Evolutionary conservation across 1,140 invertebrate genomes (phyloP), one percentile per base, ranked within the genome.

Genomic region (Theocolax elegans): DNA sequence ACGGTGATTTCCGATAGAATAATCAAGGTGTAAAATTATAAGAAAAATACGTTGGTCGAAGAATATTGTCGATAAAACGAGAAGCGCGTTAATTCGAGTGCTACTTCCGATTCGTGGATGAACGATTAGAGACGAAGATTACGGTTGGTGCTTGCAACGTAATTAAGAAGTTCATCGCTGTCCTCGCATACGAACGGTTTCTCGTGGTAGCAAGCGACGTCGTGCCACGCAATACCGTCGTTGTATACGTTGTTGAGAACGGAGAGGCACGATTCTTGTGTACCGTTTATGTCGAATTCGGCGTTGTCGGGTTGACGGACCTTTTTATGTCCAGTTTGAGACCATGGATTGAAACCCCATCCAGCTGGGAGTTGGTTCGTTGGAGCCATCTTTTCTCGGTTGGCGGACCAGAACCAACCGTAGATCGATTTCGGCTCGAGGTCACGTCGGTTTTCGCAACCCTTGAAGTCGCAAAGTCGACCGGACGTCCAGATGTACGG

Each of bases 351-450:
- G 89, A 93, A 94, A 54, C 87, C 85, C 89, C 90, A 94, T 19
- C 91, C 90, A 62, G 82, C 82, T n/a, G 89, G 88, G 31, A 86
- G 80, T 77, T 89, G 85, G 84, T 94, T 95, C 66, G 94, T 96
- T 38, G 94, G 91, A 51, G 93, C 85, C 85, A 96, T 92, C 88
- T 96, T 96, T 81, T 92, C 93, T 59, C 94, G 90, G 77, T 94
- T 95, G 38, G 93, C 92, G 9, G 94, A 95, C 94, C 94, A 97
- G 89, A 97, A 97, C 95, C 95, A 97, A 7, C 95, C 95, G 76
- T 91, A 91, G 48, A 96, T 78, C 71, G 89, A 90, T 81, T 95
- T 93, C 35, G 95, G 95, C 81, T 95, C 93, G 44, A 97, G 87
- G 81, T 97, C 95, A 44, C 89, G 88, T 66, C 95, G 90, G 48